Evolutionary conservation across 2,888 invertebrate species (phyloP), one percentile per base, ranked within the genome.

Genomic region (Dorcus hopei): DNA sequence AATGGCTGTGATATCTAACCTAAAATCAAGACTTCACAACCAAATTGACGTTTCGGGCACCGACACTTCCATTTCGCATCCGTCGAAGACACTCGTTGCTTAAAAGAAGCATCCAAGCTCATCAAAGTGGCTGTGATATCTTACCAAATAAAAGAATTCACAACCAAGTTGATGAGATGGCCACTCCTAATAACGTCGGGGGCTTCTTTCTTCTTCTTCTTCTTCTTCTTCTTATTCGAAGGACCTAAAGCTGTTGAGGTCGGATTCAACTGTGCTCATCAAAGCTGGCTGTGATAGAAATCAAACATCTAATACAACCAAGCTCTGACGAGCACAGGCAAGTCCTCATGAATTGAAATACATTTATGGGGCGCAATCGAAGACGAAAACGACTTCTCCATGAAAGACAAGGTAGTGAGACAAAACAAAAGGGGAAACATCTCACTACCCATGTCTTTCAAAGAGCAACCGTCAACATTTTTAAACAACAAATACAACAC

Each of bases 401-500:
- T 93, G 95, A 95, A 95, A 95, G 95, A 95, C 95, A 95, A 92
- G 92, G 91, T 93, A 95, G 95, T 93, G 93, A 95, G 95, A 88
- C 85, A 86, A 83, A 81, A 79, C 76, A 82, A 80, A 76, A 78
- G 77, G 78, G 81, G 80, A 79, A 82, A 82, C 95, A 95, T 95
- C 95, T 95, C 95, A 91, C 93, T 94, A 95, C 95, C 91, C 93
- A 91, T 91, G 95, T 95, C 95, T 95, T 95, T 95, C 95, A 94
- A 80, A 82, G 78, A 82, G 88, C 80, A 83, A 80, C 73, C 71
- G 71, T 65, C 52, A 59, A 47, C 7, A 49, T 48, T 56, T 49
- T 52, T 49, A 45, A 33, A 47, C 5, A 19, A 19, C 19, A 19
- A 19, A 19, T 19, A 19, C 26, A 23, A 19, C 38, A 52, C 9